Conservation (phyloP, 2,113 vertebrate species). For the Microcebus murinus region DNA sequence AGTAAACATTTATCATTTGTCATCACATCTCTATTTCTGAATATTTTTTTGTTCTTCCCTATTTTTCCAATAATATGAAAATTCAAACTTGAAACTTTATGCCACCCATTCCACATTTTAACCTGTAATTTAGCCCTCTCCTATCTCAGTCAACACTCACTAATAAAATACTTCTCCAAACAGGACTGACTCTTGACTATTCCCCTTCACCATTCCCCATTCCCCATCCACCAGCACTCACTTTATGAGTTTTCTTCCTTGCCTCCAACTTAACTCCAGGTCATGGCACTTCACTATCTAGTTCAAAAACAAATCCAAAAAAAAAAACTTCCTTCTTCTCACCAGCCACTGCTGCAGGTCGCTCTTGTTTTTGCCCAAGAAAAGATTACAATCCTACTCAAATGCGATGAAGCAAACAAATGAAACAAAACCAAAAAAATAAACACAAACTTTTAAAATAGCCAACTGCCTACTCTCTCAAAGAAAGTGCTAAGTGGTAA, state of each 20-base stretch:
- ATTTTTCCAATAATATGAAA: constrained; percentile 65
- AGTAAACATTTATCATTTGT: constrained; percentile 72
- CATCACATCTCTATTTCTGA: constrained; percentile 59
- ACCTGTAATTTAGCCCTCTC: constrained; percentile 50
- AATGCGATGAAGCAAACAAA: neutral
- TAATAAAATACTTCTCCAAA: constrained; percentile 62
- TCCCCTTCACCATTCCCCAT: constrained; percentile 8
- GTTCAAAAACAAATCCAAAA: constrained; percentile 51
- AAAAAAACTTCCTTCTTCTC: neutral
- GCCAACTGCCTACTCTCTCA: neutral
- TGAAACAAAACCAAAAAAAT: neutral
- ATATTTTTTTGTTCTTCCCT: constrained; percentile 61
- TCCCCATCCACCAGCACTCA: neutral
- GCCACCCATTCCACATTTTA: constrained; percentile 51
- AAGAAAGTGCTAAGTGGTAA: neutral
- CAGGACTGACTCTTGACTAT: neutral
- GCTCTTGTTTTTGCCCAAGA: neutral
- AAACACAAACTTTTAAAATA: neutral
- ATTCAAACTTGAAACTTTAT: constrained; percentile 57
- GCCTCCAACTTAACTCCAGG: neutral
- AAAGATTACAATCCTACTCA: neutral
- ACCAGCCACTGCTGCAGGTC: neutral
- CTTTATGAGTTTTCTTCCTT: neutral
- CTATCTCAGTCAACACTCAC: constrained; percentile 51
- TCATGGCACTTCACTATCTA: neutral